Conservation (phyloP, 2,113 vertebrate species). For the Leptocoma aspasia region DNA sequence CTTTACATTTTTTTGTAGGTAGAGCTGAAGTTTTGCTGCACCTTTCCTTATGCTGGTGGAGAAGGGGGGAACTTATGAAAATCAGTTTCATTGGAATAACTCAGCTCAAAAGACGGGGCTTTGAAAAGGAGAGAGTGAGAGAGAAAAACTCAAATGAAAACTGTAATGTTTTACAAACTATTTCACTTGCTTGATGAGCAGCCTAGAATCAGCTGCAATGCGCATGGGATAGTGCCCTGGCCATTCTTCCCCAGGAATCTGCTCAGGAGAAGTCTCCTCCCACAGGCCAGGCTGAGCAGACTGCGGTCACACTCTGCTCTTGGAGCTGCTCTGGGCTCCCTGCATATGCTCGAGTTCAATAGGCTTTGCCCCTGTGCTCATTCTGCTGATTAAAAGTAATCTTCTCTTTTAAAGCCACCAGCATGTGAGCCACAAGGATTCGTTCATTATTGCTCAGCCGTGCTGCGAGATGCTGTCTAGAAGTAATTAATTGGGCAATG, state of each 20-base stretch:
- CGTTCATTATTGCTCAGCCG: slow-evolving; percentile 71
- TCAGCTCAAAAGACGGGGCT: slow-evolving; percentile 13
- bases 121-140: neutral
- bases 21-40: neutral
- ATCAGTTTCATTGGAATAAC: neutral
- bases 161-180: neutral
- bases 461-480: slow-evolving; percentile 69
- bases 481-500: slow-evolving; percentile 72
- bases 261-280: slow-evolving; percentile 28
- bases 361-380: slow-evolving; percentile 72
- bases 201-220: neutral
- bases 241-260: neutral
- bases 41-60: neutral
- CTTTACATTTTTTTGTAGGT: accelerated
- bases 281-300: neutral
- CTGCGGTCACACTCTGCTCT: neutral
- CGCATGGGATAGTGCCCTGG: neutral
- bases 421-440: slow-evolving; percentile 68
- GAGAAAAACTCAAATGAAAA: neutral
- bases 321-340: slow-evolving; percentile 41
- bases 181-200: neutral
- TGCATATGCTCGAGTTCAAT: slow-evolving; percentile 32
- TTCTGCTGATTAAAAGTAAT: slow-evolving; percentile 74
- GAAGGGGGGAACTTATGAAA: neutral
- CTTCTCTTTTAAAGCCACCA: slow-evolving; percentile 69